Evolutionary conservation across 2,113 vertebrate species (phyloP), one percentile per base, ranked within the genome.

Genomic region (Chaetodon trifascialis): DNA sequence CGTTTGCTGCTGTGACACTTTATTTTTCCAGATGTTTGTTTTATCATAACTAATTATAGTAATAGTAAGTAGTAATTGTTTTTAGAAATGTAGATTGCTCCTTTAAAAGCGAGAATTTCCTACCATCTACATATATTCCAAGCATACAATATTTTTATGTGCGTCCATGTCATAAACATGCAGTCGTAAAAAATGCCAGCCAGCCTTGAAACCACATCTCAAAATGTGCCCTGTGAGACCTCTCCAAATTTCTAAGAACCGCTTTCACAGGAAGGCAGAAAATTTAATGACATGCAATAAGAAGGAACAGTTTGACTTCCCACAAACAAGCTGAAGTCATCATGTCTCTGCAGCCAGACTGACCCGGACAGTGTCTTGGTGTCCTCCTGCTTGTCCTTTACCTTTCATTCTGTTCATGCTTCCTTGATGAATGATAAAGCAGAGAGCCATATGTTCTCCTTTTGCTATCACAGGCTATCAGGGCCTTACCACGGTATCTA

Each of bases 381-480:
- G 85, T 86, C 76, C 76, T 86, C 63, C 76, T 65, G 63, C 46
- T 19, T 36, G 74, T 85, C 58, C 80, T 83, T 86, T 83, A 83
- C 66, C 73, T 68, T 47, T 12, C 23, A 80, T 79, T 55, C 7
- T 40, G 17, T 36, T 74, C 80, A 66, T 75, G 75, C 63, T 66
- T 44, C 11, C 25, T 65, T 44, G 79, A 81, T 86, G 76, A 87
- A 85, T 11, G 90, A 94, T 90, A 82, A 76, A 65, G 67, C 36
- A 23, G 23, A 59, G 79, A 74, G 51, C 55, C 73, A 80, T 52
- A 66, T 63, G 91, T 70, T 86, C 81, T 84, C 51, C 10, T 25
- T 80, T 84, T 62, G 74, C 76, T 89, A 89, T 91, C 89, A 44
- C 84, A 76, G 76, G 84, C 72, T 93, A 91, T 91, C 82, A 25